These are phyloP conservation scores for Notamacropus eugenii DNA, from an alignment of 2,797 vertebrate species.

Conservation along the genomic window DNA sequence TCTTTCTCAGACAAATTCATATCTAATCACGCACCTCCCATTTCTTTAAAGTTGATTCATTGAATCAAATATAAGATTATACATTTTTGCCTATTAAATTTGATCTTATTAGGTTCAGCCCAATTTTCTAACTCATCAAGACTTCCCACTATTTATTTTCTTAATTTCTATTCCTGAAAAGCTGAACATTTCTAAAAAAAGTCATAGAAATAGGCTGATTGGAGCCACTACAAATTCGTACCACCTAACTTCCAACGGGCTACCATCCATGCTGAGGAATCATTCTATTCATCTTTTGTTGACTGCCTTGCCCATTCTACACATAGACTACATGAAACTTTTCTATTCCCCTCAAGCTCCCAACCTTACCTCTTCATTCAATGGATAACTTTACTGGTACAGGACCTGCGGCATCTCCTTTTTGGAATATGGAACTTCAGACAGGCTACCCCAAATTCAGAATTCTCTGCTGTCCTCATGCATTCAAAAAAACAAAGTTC, in stretches of 20 bases:
- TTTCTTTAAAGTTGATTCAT: not conserved
- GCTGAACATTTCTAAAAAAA: too few species aligned
- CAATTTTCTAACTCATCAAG: not conserved
- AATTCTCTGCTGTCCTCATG: not conserved
- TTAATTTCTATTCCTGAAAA: not conserved
- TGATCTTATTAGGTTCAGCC: not conserved
- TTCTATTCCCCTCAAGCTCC: not conserved
- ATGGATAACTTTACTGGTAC: not conserved
- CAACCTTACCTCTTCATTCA: not conserved
- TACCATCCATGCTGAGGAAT: too few species aligned
- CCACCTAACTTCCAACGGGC: too few species aligned
- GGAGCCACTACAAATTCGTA: too few species aligned
- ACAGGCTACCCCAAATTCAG: not conserved
- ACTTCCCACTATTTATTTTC: not conserved
- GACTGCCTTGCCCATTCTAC: not conserved
- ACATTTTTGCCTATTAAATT: not conserved
- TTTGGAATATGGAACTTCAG: not conserved
- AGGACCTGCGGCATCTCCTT: not conserved
- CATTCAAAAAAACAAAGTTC: not conserved
- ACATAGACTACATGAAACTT: not conserved
- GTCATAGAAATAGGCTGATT: too few species aligned
- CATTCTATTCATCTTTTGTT: too few species aligned
- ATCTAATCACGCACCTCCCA: not conserved
- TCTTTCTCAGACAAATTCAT: not conserved
- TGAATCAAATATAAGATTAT: not conserved